Conservation (phyloP, 2,113 vertebrate genomes). For the Chroicocephalus ridibundus region DNA sequence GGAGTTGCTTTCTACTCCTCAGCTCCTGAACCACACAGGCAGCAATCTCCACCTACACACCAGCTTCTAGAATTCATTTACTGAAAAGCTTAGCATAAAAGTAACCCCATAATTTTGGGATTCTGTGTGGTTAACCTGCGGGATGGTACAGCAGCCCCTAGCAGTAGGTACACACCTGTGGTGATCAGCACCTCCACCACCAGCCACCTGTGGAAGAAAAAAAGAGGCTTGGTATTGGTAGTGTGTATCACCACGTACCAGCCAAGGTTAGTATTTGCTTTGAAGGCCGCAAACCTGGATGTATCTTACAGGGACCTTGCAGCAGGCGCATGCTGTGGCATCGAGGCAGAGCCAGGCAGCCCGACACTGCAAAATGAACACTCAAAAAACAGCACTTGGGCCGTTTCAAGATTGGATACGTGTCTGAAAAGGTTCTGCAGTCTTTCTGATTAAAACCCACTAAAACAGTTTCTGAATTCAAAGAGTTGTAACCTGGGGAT, state of each 20-base stretch:
- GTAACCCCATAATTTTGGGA: background rate
- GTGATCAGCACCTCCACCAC: conserved; percentile 84
- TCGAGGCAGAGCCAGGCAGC: background rate
- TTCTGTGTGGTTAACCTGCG: conserved; percentile 46
- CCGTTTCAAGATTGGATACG: background rate
- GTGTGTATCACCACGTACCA: conserved; percentile 81
- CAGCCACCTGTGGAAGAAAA: conserved; percentile 87
- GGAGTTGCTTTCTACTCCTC: background rate
- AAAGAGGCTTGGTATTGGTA: conserved; percentile 88
- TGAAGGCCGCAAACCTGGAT: conserved; percentile 23
- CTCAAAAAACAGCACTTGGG: background rate
- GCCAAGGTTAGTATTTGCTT: conserved; percentile 78
- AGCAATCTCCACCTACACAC: background rate
- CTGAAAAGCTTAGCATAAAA: background rate
- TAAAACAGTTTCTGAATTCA: background rate
- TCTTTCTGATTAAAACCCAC: background rate
- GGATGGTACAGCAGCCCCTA: conserved; percentile 61
- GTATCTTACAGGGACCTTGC: background rate
- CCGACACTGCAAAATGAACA: background rate
- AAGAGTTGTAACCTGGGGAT: background rate
- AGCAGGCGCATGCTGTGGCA: background rate
- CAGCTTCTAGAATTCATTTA: background rate
- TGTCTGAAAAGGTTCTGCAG: background rate
- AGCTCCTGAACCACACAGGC: background rate
- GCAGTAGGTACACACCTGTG: conserved; percentile 84